Evolutionary conservation across 2,113 vertebrate genomes (phyloP), one percentile per base, ranked within the genome.

Genomic region (Gopherus evgoodei): DNA sequence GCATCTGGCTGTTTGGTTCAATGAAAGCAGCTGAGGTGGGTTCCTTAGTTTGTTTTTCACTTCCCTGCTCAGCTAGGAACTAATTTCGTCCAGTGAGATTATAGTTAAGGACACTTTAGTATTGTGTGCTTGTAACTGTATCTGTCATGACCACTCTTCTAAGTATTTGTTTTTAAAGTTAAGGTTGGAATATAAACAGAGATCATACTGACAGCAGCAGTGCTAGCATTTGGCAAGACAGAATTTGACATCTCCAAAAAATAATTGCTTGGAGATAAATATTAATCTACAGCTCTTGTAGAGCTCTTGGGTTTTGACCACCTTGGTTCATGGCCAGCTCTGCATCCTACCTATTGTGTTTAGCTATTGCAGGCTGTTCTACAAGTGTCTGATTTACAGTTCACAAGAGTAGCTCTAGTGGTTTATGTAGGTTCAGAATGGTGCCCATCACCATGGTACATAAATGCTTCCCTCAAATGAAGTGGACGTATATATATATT

Each of bases 221-320:
- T 31, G 57, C 94, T 89, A 95, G 87, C 88, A 38, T 91, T 92
- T 89, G 57, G 80, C 81, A 97, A 97, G 83, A 96, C 94, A 96
- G 95, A 97, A 97, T 85, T 96, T 90, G 96, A 81, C 53, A 95
- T 84, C 86, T 89, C 49, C 44, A 95, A 83, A 83, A 90, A 80
- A 88, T 85, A 94, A 91, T 19, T 52, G 94, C 93, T 93, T 62
- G 91, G 90, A 96, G 90, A 97, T 95, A 97, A 97, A 97, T 97
- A 96, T 97, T 97, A 96, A 93, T 91, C 83, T 81, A 92, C 22
- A 69, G 8, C 94, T 92, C 95, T 93, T 75, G 49, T 83, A 95
- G 93, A 93, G 94, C 88, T 75, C 78, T 87, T 93, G 82, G 89
- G 81, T 95, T 96, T 96, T 94, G 81, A 86, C 72, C 81, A 2